Evolutionary conservation across 2,888 invertebrate genomes (phyloP), one percentile per base, ranked within the genome.

Genomic region (Lasius fuliginosus): DNA sequence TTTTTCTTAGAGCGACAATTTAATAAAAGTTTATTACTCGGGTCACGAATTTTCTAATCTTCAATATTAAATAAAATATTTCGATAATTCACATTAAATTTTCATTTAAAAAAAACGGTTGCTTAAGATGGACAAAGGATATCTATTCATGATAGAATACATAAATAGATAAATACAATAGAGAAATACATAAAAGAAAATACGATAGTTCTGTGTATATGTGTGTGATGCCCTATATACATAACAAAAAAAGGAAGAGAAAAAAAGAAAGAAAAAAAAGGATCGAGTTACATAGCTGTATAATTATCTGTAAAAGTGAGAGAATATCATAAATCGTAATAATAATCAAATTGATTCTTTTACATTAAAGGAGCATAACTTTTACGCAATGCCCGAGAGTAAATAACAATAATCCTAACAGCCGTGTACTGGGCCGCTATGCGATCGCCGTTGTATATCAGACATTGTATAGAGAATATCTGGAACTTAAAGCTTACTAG

Each of bases 391-490:
- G 85, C 89, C 73, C 87, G 76, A 79, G 84, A 82, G 85, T 87
- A 86, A 87, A 85, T 84, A 89, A 89, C 85, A 89, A 83, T 89
- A 88, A 89, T 64, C 33, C 74, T 84, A 87, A 88, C 83, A 86
- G 85, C 83, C 85, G 75, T 85, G 82, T 65, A 68, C 36, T 40
- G 27, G 18, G 64, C 73, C 68, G 76, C 58, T 49, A 49, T 49
- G 49, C 74, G 23, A 82, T 82, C 65, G 73, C 87, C 82, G 79
- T 82, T 86, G 56, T 88, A 87, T 46, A 85, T 68, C 18, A 49
- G 49, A 49, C 5, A 53, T 53, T 53, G 49, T 53, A 53, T 53
- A 53, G 0, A 84, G 67, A 64, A 85, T 58, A 85, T 77, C 62
- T 83, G 89, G 71, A 89, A 89, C 83, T 75, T 83, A 89, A 86